Conservation (phyloP, 2,113 vertebrate species). For the Catharus bicknelli region DNA sequence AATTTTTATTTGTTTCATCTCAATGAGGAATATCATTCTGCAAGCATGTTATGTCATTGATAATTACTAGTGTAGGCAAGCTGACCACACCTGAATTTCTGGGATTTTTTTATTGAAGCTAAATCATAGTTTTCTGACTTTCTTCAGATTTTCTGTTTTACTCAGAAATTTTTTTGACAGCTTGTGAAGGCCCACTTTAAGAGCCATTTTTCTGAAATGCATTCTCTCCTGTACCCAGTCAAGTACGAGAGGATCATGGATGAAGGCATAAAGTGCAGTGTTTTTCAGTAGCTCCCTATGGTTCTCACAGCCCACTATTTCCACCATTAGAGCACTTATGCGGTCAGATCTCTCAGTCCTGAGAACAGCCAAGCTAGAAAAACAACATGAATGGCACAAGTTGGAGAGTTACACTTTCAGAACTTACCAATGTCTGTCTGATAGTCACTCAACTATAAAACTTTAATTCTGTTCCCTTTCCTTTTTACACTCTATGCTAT, state of each 20-base stretch:
- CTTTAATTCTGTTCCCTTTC: not conserved
- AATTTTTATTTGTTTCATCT: not conserved
- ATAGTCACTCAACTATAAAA: not conserved
- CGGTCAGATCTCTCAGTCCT: not conserved
- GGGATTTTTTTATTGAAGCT: not conserved
- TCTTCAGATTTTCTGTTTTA: not conserved
- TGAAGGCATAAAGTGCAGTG: not conserved
- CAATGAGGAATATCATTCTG: not conserved
- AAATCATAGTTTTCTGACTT: not conserved
- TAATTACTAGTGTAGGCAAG: not conserved
- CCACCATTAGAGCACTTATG: not conserved
- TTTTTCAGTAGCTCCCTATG: not conserved
- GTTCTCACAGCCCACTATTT: not conserved
- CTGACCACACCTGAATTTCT: not conserved
- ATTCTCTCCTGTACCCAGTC: not conserved
- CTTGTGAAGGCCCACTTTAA: not conserved
- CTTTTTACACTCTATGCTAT: fast-evolving
- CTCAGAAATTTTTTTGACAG: not conserved
- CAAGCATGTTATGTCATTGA: not conserved
- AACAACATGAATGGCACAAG: not conserved
- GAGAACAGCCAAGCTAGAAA: not conserved
- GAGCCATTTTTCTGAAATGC: not conserved
- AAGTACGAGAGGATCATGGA: not conserved
- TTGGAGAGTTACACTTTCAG: not conserved
- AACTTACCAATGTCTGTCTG: not conserved